These are phyloP conservation scores for Campylomormyrus tamandua DNA, from an alignment of 2,113 vertebrate genomes.

Conservation along the genomic window DNA sequence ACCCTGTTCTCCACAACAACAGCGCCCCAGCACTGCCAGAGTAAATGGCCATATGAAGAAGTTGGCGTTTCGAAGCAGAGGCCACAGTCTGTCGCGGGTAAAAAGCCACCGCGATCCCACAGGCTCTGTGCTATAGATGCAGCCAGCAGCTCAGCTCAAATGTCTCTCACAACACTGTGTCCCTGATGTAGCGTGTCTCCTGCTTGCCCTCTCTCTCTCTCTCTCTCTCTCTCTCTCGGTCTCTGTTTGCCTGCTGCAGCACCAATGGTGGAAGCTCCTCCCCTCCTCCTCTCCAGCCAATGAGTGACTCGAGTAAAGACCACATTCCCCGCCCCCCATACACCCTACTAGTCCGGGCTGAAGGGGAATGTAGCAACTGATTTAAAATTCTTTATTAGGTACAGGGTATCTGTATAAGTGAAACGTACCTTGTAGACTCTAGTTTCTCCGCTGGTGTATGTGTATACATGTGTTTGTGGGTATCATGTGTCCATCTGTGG, in stretches of 20 bases:
- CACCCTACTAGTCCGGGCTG: neutral
- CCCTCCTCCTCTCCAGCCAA: constrained; percentile 27
- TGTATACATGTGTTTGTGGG: neutral
- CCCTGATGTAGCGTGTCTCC: neutral
- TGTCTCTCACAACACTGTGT: neutral
- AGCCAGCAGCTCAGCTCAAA: constrained; percentile 2
- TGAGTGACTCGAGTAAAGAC: constrained; percentile 18
- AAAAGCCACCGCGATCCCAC: neutral
- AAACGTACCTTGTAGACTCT: neutral
- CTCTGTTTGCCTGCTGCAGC: constrained; percentile 2
- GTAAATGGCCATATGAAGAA: neutral
- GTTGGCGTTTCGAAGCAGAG: neutral
- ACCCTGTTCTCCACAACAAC: neutral
- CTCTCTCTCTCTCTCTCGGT: constrained; percentile 16
- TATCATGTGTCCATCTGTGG: neutral
- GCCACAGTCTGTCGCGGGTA: neutral
- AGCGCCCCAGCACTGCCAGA: neutral
- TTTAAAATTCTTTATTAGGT: neutral
- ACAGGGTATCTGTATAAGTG: neutral
- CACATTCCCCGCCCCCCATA: constrained; percentile 27
- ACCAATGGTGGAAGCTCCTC: constrained; percentile 20
- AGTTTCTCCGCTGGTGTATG: neutral
- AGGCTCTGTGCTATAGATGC: neutral
- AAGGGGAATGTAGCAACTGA: neutral
- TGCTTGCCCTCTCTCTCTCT: constrained; percentile 11